Percentiles rank a stretch among this genome's conserved stretches.
Evolutionary conservation across 2,888 invertebrate genomes (phyloP).

Genomic region (Phorcus lineatus): DNA sequence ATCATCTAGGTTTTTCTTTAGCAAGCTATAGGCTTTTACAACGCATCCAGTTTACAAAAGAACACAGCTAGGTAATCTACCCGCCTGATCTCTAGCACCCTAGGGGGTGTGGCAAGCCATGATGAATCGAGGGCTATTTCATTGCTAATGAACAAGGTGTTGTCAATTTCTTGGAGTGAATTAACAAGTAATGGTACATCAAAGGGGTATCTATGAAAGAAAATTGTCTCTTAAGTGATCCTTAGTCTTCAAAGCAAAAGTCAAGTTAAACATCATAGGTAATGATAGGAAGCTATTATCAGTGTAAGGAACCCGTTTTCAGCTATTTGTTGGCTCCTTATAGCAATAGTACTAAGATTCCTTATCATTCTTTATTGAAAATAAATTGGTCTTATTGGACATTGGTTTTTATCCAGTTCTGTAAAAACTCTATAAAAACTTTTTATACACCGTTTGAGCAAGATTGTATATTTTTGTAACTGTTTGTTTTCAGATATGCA

Average conservation of each 20-base stretch:
- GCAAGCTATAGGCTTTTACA: too few species aligned
- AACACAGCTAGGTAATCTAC: not conserved
- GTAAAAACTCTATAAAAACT: too few species aligned
- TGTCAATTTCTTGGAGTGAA: slow-evolving; percentile 1
- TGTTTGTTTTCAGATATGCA: too few species aligned
- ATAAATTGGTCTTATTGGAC: too few species aligned
- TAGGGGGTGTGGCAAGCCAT: not conserved
- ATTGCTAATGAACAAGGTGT: slow-evolving; percentile 5
- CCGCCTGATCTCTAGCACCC: not conserved
- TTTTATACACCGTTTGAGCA: too few species aligned
- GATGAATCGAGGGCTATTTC: not conserved
- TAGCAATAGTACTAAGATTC: too few species aligned
- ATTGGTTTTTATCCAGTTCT: too few species aligned
- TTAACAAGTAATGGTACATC: not conserved
- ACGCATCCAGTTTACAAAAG: not conserved
- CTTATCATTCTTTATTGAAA: too few species aligned
- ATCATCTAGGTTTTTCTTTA: not conserved
- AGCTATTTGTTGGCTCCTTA: too few species aligned
- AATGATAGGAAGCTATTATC: not conserved
- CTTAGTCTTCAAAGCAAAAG: not conserved
- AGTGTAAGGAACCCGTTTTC: too few species aligned
- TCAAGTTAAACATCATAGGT: not conserved
- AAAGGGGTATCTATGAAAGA: not conserved
- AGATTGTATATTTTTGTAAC: too few species aligned
- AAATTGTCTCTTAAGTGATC: slow-evolving; percentile 6